These are phyloP conservation scores for Lutjanus erythropterus DNA, from an alignment of 2,113 vertebrate genomes.

Conservation along the genomic window DNA sequence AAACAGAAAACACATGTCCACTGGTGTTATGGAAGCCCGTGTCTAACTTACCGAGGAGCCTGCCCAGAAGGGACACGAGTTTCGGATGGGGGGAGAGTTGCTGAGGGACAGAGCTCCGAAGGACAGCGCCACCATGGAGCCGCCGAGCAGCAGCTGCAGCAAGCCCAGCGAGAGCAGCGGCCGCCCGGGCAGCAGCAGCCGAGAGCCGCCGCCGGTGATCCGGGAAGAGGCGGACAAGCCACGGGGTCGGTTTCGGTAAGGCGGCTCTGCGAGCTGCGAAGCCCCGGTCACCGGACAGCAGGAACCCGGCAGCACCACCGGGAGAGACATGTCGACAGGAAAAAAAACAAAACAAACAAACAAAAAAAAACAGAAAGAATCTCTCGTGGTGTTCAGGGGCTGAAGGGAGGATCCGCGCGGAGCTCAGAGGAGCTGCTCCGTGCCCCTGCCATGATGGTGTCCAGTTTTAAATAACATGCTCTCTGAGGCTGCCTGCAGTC, in stretches of 20 bases:
- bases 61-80: slow-evolving; percentile 89
- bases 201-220: slow-evolving; percentile 52
- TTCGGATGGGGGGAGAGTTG: slow-evolving; percentile 78
- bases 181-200: slow-evolving; percentile 77
- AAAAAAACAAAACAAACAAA: not conserved
- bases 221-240: slow-evolving; percentile 68
- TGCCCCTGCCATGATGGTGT: slow-evolving; percentile 20
- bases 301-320: slow-evolving; percentile 88
- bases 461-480: slow-evolving; percentile 41
- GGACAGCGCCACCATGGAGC: slow-evolving; percentile 89
- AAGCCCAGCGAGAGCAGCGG: slow-evolving; percentile 87
- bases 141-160: slow-evolving; percentile 89
- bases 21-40: no score
- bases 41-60: slow-evolving; percentile 88
- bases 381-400: not conserved
- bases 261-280: slow-evolving; percentile 69
- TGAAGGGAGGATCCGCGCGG: not conserved
- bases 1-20: not conserved
- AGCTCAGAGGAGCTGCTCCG: not conserved
- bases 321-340: slow-evolving; percentile 83
- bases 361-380: no score
- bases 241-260: slow-evolving; percentile 68
- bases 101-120: slow-evolving; percentile 88
- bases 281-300: slow-evolving; percentile 85
- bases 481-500: no score